phyloP scores from a whole-genome alignment of 2,113 vertebrate genomes.

The Alouatta palliata region DNA sequence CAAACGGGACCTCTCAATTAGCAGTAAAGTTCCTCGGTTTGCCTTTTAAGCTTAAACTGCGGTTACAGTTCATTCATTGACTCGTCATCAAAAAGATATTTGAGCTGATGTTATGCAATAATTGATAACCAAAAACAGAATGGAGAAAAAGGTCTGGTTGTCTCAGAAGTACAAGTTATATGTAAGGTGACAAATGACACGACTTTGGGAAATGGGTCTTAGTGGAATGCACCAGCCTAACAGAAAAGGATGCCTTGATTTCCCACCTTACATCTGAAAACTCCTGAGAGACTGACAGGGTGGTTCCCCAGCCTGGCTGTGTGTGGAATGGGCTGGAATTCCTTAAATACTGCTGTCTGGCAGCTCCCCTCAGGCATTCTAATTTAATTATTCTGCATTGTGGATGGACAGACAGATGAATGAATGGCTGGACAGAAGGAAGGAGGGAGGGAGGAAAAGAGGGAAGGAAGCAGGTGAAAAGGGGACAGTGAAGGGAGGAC shows the following conservation, averaged over 20 bases:
- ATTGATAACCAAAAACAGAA: not conserved
- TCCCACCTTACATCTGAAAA: not conserved
- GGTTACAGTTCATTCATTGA: accelerated
- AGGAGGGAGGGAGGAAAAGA: not conserved
- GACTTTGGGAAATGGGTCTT: not conserved
- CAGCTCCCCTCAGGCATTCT: not conserved
- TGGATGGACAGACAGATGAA: not conserved
- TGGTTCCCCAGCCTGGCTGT: not conserved
- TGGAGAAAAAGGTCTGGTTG: not conserved
- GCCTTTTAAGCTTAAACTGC: not conserved
- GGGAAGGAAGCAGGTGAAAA: too few species aligned
- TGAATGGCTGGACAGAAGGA: not conserved
- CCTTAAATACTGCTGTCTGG: not conserved
- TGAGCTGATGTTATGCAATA: not conserved
- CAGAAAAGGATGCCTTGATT: not conserved
- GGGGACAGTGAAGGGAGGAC: not conserved
- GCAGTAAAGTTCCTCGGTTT: accelerated
- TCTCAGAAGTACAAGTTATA: not conserved
- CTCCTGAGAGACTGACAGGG: not conserved
- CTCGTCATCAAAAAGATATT: not conserved
- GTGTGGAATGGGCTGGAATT: not conserved
- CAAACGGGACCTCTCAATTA: not conserved
- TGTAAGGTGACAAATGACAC: not conserved
- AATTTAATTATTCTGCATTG: not conserved
- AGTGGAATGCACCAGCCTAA: not conserved